Conservation (phyloP, 2,113 vertebrate species). For the Pandion haliaetus region DNA sequence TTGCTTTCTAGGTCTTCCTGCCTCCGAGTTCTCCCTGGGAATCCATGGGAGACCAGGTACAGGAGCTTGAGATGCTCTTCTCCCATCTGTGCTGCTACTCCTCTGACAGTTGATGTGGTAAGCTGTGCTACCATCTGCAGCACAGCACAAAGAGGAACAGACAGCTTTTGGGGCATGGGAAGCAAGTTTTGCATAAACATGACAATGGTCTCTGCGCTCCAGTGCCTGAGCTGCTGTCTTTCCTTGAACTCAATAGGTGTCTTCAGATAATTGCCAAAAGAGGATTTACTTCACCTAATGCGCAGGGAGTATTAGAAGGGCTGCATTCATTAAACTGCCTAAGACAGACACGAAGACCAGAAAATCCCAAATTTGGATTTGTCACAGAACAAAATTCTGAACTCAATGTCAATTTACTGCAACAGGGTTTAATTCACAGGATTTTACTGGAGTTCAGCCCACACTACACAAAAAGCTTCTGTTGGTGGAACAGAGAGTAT, state of each 20-base stretch:
- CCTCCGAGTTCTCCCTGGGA: not conserved
- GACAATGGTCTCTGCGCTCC: not conserved
- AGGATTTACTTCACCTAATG: slow-evolving; percentile 3
- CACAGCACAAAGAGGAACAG: not conserved
- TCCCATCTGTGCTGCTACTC: not conserved
- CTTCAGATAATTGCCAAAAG: not conserved
- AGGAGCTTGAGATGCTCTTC: not conserved
- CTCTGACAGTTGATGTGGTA: not conserved
- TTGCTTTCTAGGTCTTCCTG: not conserved
- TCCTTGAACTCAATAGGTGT: not conserved
- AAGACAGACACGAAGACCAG: not conserved
- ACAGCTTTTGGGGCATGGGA: not conserved
- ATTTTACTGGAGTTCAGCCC: not conserved
- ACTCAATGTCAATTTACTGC: not conserved
- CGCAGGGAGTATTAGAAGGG: not conserved
- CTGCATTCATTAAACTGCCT: slow-evolving; percentile 1
- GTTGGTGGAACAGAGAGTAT: not conserved
- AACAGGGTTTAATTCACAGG: not conserved
- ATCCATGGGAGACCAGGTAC: not conserved
- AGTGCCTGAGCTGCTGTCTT: not conserved
- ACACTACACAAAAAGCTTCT: not conserved
- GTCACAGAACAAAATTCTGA: slow-evolving; percentile 4
- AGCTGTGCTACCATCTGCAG: not conserved
- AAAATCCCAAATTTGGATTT: slow-evolving; percentile 33
- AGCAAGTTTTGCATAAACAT: not conserved